These are phyloP conservation scores for Sinodicranocentrus sp. DNA, from an alignment of 2,888 invertebrate genomes.

Conservation along the genomic window DNA sequence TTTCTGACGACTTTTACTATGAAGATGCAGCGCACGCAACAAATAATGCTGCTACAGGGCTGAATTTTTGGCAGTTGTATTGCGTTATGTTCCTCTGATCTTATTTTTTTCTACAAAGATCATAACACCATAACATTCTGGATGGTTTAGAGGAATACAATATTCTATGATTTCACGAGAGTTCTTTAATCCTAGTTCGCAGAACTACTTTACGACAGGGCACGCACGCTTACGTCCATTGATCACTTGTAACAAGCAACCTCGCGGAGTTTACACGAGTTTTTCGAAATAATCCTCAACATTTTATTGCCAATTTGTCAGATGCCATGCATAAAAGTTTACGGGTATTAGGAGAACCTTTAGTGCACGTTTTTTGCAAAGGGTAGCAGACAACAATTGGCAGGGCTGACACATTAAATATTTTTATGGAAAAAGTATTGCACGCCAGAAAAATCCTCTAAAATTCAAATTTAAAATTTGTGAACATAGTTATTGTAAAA, in stretches of 20 bases:
- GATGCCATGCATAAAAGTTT: slow-evolving; percentile 44
- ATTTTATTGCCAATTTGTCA: slow-evolving; percentile 57
- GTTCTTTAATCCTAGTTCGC: slow-evolving; percentile 1
- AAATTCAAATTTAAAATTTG: too few relatives aligned
- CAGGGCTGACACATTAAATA: too few relatives aligned
- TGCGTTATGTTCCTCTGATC: too few relatives aligned
- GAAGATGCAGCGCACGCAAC: not conserved
- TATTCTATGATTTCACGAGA: not conserved
- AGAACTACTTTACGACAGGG: not conserved
- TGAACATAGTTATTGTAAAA: too few relatives aligned
- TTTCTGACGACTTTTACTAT: too few relatives aligned
- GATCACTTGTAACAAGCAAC: not conserved
- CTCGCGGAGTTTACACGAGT: slow-evolving; percentile 29
- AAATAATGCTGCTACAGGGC: not conserved
- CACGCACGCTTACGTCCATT: not conserved
- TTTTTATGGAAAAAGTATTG: too few relatives aligned
- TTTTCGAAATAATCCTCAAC: slow-evolving; percentile 39
- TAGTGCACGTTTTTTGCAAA: too few relatives aligned
- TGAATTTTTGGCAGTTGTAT: too few relatives aligned
- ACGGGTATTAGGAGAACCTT: slow-evolving; percentile 7
- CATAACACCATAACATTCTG: not conserved
- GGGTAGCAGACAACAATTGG: too few relatives aligned
- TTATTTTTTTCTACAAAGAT: not conserved
- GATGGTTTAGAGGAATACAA: not conserved
- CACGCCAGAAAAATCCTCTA: too few relatives aligned